phyloP scores from a whole-genome alignment of 2,888 invertebrate species.

The Lepidonotus clava region DNA sequence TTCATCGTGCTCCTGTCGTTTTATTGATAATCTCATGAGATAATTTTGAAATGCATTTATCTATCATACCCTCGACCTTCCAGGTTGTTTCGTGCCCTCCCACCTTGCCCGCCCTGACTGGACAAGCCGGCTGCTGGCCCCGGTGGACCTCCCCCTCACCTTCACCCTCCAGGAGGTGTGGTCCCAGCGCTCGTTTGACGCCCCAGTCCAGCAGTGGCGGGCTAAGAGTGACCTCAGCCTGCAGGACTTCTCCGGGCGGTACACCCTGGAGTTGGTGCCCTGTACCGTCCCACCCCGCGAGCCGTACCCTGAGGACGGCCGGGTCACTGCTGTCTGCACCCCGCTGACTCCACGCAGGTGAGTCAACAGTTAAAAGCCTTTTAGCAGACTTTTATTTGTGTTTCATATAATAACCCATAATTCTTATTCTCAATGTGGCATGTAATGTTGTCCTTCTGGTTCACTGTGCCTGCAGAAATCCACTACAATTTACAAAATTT shows the following conservation, averaged over 20 bases:
- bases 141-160: conserved; percentile 72
- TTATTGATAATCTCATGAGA: too few species aligned
- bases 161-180: conserved; percentile 79
- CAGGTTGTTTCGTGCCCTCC: conserved; percentile 78
- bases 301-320: conserved; percentile 67
- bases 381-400: too few species aligned
- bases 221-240: conserved; percentile 79
- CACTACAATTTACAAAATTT: too few species aligned
- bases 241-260: conserved; percentile 81
- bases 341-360: conserved; percentile 76
- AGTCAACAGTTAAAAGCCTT: too few species aligned
- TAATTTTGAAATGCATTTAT: too few species aligned
- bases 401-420: too few species aligned
- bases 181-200: conserved; percentile 80
- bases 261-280: conserved; percentile 78
- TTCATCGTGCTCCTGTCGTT: too few species aligned
- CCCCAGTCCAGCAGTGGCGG: conserved; percentile 80
- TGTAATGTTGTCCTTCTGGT: too few species aligned
- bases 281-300: conserved; percentile 77
- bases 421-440: too few species aligned
- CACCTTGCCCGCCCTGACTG: conserved; percentile 76
- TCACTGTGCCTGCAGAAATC: too few species aligned
- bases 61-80: too few species aligned
- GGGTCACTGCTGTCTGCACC: conserved; percentile 72
- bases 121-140: conserved; percentile 75